phyloP scores from a whole-genome alignment of 1,140 invertebrate species.

The Sycophaga agraensis region DNA sequence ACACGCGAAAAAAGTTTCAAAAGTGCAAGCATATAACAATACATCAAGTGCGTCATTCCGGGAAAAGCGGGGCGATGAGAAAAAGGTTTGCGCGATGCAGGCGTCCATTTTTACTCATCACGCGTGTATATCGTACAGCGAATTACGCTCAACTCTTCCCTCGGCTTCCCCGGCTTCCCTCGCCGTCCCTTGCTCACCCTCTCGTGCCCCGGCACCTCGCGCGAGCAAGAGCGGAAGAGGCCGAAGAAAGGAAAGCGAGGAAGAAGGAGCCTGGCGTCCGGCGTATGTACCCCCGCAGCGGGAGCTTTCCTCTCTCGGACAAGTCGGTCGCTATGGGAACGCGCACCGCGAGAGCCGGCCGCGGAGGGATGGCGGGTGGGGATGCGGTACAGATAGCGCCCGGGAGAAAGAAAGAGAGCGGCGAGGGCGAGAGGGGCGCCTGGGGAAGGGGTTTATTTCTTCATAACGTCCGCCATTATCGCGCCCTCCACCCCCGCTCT shows the following conservation, averaged over 20 bases:
- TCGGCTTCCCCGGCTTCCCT: neutral
- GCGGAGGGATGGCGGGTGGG: neutral
- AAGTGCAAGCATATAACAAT: too few relatives aligned
- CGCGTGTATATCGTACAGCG: neutral
- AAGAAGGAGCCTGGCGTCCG: conserved; percentile 22
- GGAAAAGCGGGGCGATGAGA: neutral
- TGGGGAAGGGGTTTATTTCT: conserved; percentile 50
- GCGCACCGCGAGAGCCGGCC: conserved; percentile 1
- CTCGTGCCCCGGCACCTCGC: too few relatives aligned
- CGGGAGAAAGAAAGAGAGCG: conserved; percentile 41
- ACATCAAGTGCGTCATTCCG: neutral
- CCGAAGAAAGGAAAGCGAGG: conserved; percentile 19
- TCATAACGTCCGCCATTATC: conserved; percentile 58
- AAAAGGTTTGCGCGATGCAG: neutral
- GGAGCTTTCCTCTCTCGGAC: conserved; percentile 36
- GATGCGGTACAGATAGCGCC: neutral
- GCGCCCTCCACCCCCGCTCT: conserved; percentile 41
- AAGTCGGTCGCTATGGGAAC: conserved; percentile 55
- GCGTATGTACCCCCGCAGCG: conserved; percentile 33
- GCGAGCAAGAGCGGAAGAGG: conserved; percentile 36
- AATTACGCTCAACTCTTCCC: conserved; percentile 21
- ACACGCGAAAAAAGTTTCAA: too few relatives aligned
- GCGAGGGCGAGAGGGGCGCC: conserved; percentile 30
- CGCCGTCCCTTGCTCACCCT: too few relatives aligned
- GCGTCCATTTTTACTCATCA: conserved; percentile 17